Conservation (phyloP, 2,113 vertebrate species). For the Cavia porcellus region DNA sequence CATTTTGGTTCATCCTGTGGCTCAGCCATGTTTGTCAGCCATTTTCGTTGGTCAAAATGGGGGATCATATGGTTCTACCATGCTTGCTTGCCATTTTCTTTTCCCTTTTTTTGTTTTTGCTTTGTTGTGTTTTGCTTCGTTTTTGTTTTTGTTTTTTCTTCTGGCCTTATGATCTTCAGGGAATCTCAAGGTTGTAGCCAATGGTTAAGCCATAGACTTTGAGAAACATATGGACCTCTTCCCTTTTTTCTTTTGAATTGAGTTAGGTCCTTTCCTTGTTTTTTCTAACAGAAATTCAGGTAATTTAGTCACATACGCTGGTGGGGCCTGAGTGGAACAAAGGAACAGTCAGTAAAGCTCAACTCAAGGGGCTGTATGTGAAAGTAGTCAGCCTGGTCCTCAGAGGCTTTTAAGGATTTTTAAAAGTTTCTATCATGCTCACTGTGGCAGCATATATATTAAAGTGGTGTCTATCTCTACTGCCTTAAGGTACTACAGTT, state of each 20-base stretch:
- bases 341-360: not conserved
- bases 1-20: not conserved
- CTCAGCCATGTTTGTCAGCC: not conserved
- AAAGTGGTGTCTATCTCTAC: not conserved
- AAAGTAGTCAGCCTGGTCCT: not conserved
- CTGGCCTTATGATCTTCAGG: not conserved
- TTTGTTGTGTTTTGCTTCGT: too few species aligned
- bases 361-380: not conserved
- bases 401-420: not conserved
- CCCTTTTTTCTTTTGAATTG: not conserved
- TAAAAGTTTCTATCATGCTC: not conserved
- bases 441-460: too few species aligned
- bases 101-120: not conserved
- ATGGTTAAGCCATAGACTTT: not conserved
- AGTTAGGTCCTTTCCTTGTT: not conserved
- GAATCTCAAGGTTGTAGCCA: not conserved
- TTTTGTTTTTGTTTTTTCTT: not conserved
- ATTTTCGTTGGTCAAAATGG: not conserved
- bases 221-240: not conserved
- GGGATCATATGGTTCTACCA: not conserved
- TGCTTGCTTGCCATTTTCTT: not conserved
- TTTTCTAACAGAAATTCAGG: not conserved
- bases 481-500: not conserved
- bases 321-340: not conserved
- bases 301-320: not conserved